These are phyloP conservation scores for Neodiprion lecontei DNA, from an alignment of 1,140 invertebrate genomes.

Conservation along the genomic window DNA sequence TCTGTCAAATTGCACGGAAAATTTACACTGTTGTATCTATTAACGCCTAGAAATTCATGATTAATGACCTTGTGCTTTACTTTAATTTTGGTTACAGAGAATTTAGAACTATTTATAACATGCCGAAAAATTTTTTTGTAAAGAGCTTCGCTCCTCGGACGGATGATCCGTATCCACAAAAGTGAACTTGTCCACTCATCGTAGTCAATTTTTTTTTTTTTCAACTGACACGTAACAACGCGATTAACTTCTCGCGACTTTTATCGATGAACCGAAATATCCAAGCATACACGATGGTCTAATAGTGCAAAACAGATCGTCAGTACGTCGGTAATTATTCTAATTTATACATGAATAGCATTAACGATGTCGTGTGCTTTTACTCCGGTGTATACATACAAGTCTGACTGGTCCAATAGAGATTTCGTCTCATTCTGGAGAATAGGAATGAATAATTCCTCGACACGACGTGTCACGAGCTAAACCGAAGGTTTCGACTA, in stretches of 20 bases:
- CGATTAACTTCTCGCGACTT: not conserved
- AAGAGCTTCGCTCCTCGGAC: not conserved
- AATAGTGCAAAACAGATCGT: not conserved
- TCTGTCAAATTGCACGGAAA: not conserved
- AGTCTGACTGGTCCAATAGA: too few species aligned
- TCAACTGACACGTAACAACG: too few species aligned
- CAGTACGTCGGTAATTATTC: not conserved
- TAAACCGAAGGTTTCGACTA: constrained; percentile 24
- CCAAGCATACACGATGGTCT: not conserved
- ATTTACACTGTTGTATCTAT: not conserved
- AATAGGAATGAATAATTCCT: not conserved
- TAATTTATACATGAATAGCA: not conserved
- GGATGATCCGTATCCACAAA: not conserved
- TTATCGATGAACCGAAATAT: not conserved
- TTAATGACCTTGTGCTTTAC: not conserved
- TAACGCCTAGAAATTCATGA: not conserved
- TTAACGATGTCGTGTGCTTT: not conserved
- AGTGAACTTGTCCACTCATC: too few species aligned
- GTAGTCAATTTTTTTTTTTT: too few species aligned
- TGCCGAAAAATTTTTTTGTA: not conserved
- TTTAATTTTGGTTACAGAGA: not conserved
- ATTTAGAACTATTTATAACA: not conserved
- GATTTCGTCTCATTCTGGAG: not conserved
- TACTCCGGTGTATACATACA: too few species aligned
- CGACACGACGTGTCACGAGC: not conserved